Conservation (phyloP, 2,888 invertebrate species). For the Ceramica pisi region DNA sequence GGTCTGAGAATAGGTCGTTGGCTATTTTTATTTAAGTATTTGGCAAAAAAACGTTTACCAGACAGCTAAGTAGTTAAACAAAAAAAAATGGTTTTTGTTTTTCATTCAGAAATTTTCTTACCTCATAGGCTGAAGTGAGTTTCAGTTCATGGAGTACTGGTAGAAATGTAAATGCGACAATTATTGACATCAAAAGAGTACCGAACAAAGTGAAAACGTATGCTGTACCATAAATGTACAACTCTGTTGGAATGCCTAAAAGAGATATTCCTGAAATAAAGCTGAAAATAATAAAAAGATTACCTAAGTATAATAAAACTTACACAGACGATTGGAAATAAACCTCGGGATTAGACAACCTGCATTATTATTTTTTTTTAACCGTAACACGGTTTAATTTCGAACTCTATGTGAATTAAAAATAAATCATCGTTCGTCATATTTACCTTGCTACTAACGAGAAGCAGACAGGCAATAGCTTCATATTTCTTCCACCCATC, state of each 20-base stretch:
- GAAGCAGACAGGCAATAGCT: constrained; percentile 94
- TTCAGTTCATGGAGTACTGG: constrained; percentile 93
- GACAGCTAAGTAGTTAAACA: too few relatives aligned
- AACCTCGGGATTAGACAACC: not conserved
- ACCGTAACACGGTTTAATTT: too few relatives aligned
- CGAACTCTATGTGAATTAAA: too few relatives aligned
- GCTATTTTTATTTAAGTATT: too few relatives aligned
- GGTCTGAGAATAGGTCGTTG: too few relatives aligned
- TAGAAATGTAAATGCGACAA: constrained; percentile 92
- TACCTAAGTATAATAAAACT: not conserved
- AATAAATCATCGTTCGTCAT: not conserved
- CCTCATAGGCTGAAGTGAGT: constrained; percentile 95
- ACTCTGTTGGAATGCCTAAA: constrained; percentile 94
- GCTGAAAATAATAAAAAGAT: constrained; percentile 78
- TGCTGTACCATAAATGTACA: constrained; percentile 94
- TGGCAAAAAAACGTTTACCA: too few relatives aligned
- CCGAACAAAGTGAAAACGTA: constrained; percentile 92
- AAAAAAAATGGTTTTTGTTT: too few relatives aligned
- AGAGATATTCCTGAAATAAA: constrained; percentile 95
- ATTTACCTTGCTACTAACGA: constrained; percentile 95
- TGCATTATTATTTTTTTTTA: too few relatives aligned
- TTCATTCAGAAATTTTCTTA: constrained; percentile 68
- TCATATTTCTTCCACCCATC: constrained; percentile 95
- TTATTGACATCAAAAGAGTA: constrained; percentile 91
- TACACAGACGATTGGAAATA: not conserved